Base-by-base conservation (phyloP, 2,797 vertebrate species). In the Acomys russatus region DNA sequence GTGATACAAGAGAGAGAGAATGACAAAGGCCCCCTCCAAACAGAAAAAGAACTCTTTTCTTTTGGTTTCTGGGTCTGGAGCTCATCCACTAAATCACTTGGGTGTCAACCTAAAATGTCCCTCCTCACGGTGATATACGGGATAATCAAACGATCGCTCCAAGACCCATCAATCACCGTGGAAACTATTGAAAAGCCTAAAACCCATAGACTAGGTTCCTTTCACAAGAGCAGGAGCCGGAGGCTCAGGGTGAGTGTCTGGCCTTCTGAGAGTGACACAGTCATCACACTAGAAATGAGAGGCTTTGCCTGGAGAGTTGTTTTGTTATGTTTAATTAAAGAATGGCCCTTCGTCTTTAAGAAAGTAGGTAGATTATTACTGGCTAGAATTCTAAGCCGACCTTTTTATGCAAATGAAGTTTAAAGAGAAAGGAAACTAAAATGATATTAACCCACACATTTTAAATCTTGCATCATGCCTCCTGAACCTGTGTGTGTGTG, bases 51-150 rank as follows among this genome's bases (percentile, higher is more conserved):
- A 91, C 30, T 96, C 14, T 88, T 94, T 97, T 91, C 87, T 97
- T 97, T 77, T 84, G 89, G 73, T 95, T 94, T 77, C 64, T 76
- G 44, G 90, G 88, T 66, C 87, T 92, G 90, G 56, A 97, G 79
- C 51, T 91, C 95, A 94, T 91, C 73, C 85, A 94, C 93, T 95
- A 97, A 97, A 96, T 97, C 96, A 96, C 78, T 56, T 79, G 71
- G 89, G 91, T 94, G 95, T 94, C 94, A 93, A 71, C 44, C 63
- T 91, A 96, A 68, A 95, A 92, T 35, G 79, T 90, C 59, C 78
- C 82, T 90, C 61, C 85, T 94, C 11, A 17, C 56, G 51, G 84
- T 71, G 90, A 77, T 70, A 54, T 89, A 79, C 8, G 20, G 83
- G 63, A 94, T 91, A 96, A 94, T 94, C 77, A 96, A 95, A 85